phyloP scores from a whole-genome alignment of 23 tunicate species.

The Styela clava region DNA sequence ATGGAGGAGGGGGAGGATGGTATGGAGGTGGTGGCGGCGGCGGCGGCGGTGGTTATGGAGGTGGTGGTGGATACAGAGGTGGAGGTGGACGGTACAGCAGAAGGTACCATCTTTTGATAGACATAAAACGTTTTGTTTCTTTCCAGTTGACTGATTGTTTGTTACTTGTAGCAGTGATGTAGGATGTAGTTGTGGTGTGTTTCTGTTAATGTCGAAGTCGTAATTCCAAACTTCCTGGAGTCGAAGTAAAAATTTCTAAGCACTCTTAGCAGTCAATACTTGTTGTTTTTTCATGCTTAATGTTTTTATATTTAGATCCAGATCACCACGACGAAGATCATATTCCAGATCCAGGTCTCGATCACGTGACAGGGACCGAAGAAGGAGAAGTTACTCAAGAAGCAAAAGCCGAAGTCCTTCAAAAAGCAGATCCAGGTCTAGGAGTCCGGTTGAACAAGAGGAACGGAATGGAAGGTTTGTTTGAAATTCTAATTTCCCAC shows the following conservation, averaged over 20 bases:
- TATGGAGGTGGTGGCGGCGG: conserved; percentile 8
- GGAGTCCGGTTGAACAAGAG: conserved; percentile 7
- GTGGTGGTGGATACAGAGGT: neutral
- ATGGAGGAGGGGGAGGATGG: conserved; percentile 44
- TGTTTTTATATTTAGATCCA: neutral
- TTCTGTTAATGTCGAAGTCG: no score
- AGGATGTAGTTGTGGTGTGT: no score
- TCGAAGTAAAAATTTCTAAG: no score
- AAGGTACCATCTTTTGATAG: neutral
- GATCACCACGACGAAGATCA: conserved; percentile 41
- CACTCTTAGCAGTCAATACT: no score
- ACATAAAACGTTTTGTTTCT: no score
- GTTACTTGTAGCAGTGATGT: no score
- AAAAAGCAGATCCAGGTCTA: conserved; percentile 5
- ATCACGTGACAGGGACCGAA: conserved; percentile 29
- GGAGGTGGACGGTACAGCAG: conserved; percentile 13
- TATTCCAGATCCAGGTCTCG: conserved; percentile 58
- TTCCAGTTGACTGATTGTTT: no score
- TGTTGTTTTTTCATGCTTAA: no score
- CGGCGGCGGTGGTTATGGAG: conserved; percentile 16
- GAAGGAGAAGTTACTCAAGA: conserved; percentile 23
- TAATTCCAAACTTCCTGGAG: no score
- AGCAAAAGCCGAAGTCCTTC: conserved; percentile 31
- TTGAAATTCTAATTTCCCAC: neutral
- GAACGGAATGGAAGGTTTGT: conserved; percentile 2